Base-by-base conservation (phyloP, 2,113 vertebrate genomes). In the Dasyornis broadbenti region DNA sequence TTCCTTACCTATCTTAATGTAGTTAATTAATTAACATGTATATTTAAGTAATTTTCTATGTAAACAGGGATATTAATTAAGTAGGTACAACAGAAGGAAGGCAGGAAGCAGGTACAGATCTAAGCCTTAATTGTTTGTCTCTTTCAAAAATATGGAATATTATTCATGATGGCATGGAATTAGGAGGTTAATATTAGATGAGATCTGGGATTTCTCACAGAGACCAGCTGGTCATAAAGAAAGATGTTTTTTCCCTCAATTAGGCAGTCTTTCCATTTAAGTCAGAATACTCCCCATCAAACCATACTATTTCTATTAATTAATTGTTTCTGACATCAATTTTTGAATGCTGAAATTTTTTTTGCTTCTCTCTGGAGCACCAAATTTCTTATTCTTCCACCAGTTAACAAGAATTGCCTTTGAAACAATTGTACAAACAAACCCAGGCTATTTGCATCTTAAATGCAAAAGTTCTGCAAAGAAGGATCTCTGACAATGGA, bases 341-440 rank as follows among this genome's bases (percentile, higher is more conserved):
- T 95, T 92, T 31, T 69, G 26, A n/a, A 52, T 33, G 12, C 6
- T 60, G 18, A 78, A 66, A 50, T 28, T 37, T 82, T 65, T 83
- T 91, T 28, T 73, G 3, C 49, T 86, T 65, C 68, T 56, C 39
- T 57, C 63, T 64, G 76, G 31, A 89, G 40, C 15, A 80, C 9
- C 19, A 16, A 54, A 50, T 85, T 65, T 89, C 33, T 19, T 76
- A 52, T 66, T 96, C 20, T 89, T 60, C 57, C 52, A 63, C 30
- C 42, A 50, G 20, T 33, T 91, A 82, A 81, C 20, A 90, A 82
- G 33, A 95, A 95, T 18, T 63, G 11, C 17, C 65, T 95, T 95
- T 79, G 92, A 76, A 95, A 92, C 30, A 81, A 81, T 77, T 89
- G 44, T 33, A 89, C 52, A 93, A 91, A 56, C 33, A 91, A 90